Evolutionary conservation across 2,113 vertebrate species (phyloP), one percentile per base, ranked within the genome.

Genomic region (Turdus rufiventris): DNA sequence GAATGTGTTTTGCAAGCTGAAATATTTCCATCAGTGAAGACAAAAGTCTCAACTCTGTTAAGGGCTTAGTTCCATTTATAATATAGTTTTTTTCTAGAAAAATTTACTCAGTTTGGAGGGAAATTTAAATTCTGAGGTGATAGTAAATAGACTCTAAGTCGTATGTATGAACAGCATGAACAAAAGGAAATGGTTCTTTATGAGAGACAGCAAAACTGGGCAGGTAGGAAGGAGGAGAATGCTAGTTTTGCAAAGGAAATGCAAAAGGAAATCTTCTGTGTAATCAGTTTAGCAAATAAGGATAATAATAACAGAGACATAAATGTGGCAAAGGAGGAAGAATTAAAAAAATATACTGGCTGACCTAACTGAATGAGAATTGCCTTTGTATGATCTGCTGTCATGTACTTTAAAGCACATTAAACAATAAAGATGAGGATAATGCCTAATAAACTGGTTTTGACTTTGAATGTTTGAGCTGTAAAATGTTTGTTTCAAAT

Each of bases 71-170:
- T 94, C 54, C 74, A 85, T 95, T 85, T 81, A 96, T 62, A 93
- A 62, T 87, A 73, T 82, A 75, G 51, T 76, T 95, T 96, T 89
- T 91, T 88, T 89, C 25, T 10, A 61, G 67, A 83, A 88, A 51
- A 85, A 67, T 85, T 79, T 90, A 38, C 51, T 93, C 90, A 62
- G 6, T 62, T 78, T 90, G 62, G 50, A 87, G 74, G 89, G 78
- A 97, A 96, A 93, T 93, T 76, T 88, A 54, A 97, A 80, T 94
- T 95, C 43, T 91, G 72, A 83, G 43, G 43, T 92, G 83, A 86
- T 68, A 91, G 43, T 57, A 94, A n/a, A 48, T 56, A 48, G 93
- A 88, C 47, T 48, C 88, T 75, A 94, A 86, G 65, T 88, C 76
- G 43, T 40, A 50, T 24, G 31, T 66, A 38, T 85, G 85, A 40